Evolutionary conservation across 2,888 invertebrate genomes (phyloP), one percentile per base, ranked within the genome.

Genomic region (Calameuta idolon): DNA sequence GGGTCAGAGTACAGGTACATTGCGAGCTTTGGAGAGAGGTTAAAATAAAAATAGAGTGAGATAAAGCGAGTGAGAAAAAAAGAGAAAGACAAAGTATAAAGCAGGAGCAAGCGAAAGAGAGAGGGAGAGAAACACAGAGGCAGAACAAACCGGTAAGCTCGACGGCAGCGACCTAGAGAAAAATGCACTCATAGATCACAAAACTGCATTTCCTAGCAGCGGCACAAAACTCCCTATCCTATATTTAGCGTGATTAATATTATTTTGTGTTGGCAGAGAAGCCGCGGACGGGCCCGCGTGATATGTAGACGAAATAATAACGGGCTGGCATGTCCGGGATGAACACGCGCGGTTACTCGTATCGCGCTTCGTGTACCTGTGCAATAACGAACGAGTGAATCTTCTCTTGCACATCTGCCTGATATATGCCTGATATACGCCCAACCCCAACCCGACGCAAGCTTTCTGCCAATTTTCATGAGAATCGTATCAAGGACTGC

Each of bases 151-250:
- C 55, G 55, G 55, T 55, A 55, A 55, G 55, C 55, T 55, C 23
- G 55, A 55, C 55, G 55, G 23, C 71, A 75, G 79, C 73, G 34
- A 77, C 73, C 69, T 69, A 74, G 75, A 80, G 79, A 82, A 81
- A 82, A 81, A 80, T 79, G 79, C 74, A 35, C 80, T 81, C 81
- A 77, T 80, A 78, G 80, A 81, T 79, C 77, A 79, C 76, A 73
- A 75, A 75, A 75, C 73, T 79, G 74, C 76, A 81, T 77, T 80
- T 75, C 75, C 78, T 75, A 78, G 74, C 77, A 79, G 71, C 77
- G 68, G 77, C 76, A 79, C 79, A 74, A 78, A 79, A 79, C 77
- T 75, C 34, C 76, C 34, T 75, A 79, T 76, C 79, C 76, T 75
- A 79, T 81, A 79, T 79, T 75, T 77, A 74, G 69, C 30, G 30